Evolutionary conservation across 2,888 invertebrate species (phyloP).

Genomic region (Pristionchus mayeri): DNA sequence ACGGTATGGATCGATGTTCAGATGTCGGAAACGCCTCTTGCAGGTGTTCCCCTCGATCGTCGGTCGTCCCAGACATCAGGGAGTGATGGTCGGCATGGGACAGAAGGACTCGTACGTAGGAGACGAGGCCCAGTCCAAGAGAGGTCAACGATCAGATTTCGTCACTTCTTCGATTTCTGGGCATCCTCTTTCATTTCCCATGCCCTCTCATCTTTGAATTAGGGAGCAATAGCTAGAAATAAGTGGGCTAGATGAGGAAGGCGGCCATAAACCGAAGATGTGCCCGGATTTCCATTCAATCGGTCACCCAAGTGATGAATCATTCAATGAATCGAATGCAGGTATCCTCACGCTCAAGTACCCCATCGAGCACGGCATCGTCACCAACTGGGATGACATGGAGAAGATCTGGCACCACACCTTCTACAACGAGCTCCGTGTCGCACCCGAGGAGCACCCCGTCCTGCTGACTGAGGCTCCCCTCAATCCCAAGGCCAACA

Average conservation of each 20-base stretch:
- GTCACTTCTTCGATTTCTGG: too few species aligned
- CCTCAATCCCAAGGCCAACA: slow-evolving; percentile 93
- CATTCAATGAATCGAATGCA: slow-evolving; percentile 51
- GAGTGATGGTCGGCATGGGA: slow-evolving; percentile 79
- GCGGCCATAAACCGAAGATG: too few species aligned
- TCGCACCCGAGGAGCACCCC: slow-evolving; percentile 94
- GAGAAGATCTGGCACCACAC: slow-evolving; percentile 99
- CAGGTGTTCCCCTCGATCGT: slow-evolving; percentile 86
- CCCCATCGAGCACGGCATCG: slow-evolving; percentile 96
- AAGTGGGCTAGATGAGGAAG: too few species aligned
- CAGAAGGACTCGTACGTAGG: slow-evolving; percentile 79
- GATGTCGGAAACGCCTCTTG: neutral
- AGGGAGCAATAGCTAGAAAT: too few species aligned
- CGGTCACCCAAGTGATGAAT: too few species aligned
- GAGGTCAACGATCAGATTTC: slow-evolving; percentile 76
- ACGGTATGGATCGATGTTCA: neutral
- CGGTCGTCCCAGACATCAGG: slow-evolving; percentile 82
- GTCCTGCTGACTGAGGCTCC: slow-evolving; percentile 93
- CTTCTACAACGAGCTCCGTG: slow-evolving; percentile 96
- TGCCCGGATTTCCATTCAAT: too few species aligned
- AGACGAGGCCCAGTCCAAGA: slow-evolving; percentile 80
- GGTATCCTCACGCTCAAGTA: slow-evolving; percentile 94
- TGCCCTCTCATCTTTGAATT: too few species aligned
- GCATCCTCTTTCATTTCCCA: too few species aligned
- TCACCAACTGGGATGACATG: slow-evolving; percentile 99